Evolutionary conservation across 2,888 invertebrate genomes (phyloP).

Genomic region (Drosophila melanosoma): DNA sequence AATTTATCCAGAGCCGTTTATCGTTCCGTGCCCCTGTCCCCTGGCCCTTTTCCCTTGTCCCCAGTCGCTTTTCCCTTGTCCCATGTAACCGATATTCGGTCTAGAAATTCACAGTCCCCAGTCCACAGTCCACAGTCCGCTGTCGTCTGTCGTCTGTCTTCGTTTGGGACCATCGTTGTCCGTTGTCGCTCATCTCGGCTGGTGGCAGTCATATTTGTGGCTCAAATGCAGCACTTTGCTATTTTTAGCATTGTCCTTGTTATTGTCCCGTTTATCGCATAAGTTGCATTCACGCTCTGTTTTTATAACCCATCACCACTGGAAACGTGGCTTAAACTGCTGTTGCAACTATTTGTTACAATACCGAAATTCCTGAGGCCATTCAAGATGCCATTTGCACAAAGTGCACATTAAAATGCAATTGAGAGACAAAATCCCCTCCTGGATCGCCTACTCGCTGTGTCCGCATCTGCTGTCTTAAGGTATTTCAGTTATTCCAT

Average conservation of each 20-base stretch:
- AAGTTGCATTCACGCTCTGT: conserved; percentile 22
- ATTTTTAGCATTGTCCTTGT: conserved; percentile 70
- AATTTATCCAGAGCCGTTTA: conserved; percentile 20
- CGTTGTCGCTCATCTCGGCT: conserved; percentile 24
- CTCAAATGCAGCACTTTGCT: conserved; percentile 76
- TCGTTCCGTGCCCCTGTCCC: conserved; percentile 10
- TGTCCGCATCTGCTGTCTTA: neutral
- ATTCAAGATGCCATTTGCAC: conserved; percentile 13
- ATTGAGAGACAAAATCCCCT: neutral
- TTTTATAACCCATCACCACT: conserved; percentile 6
- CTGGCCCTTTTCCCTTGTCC: neutral
- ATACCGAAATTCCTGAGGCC: conserved; percentile 7
- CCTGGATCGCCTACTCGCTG: neutral
- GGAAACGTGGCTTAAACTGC: conserved; percentile 41
- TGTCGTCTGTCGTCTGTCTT: conserved; percentile 1
- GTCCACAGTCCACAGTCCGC: neutral
- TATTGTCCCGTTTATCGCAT: conserved; percentile 28
- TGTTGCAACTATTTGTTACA: conserved; percentile 67
- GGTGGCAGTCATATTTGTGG: conserved; percentile 69
- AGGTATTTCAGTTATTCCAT: conserved; percentile 55
- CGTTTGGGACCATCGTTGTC: conserved; percentile 12
- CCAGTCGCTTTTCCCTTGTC: neutral
- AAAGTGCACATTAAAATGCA: conserved; percentile 15
- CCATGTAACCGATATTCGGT: neutral
- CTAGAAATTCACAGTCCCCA: neutral